Percentiles rank a stretch among this genome's conserved stretches.
phyloP scores from a whole-genome alignment of 2,113 vertebrate species.

The Labrus mixtus region DNA sequence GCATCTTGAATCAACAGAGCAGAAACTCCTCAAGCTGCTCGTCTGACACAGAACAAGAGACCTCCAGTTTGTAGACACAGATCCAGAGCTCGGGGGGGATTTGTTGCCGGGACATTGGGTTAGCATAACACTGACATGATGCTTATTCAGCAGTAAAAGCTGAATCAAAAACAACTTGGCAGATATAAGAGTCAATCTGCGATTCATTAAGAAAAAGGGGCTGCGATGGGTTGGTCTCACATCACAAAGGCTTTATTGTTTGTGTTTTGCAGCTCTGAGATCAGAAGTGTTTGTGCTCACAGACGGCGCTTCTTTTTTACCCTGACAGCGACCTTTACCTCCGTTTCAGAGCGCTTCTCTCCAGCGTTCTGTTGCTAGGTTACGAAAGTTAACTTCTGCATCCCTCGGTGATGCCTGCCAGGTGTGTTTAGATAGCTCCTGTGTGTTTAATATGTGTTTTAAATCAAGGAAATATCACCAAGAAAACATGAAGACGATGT shows the following conservation, averaged over 20 bases:
- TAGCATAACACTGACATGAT: slow-evolving; percentile 36
- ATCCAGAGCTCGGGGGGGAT: not conserved
- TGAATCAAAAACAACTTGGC: slow-evolving; percentile 59
- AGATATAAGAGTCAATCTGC: slow-evolving; percentile 57
- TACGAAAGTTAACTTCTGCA: too few species aligned
- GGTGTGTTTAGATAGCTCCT: too few species aligned
- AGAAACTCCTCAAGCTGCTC: slow-evolving; percentile 28
- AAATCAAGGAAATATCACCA: too few species aligned
- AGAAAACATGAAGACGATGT: too few species aligned
- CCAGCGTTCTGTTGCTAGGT: too few species aligned
- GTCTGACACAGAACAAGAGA: slow-evolving; percentile 21
- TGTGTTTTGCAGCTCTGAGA: slow-evolving; percentile 7
- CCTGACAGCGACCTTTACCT: too few species aligned
- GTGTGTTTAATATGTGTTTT: too few species aligned
- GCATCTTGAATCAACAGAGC: slow-evolving; percentile 7
- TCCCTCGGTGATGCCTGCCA: too few species aligned
- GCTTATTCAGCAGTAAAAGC: slow-evolving; percentile 45
- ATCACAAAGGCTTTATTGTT: slow-evolving; percentile 43
- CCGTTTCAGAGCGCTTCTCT: too few species aligned
- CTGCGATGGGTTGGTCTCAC: slow-evolving; percentile 35
- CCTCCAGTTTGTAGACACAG: slow-evolving; percentile 6
- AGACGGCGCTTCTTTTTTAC: too few species aligned
- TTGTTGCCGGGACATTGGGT: slow-evolving; percentile 3
- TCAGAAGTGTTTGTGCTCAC: not conserved
- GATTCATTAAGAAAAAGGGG: slow-evolving; percentile 55